Evolutionary conservation across 2,113 vertebrate genomes (phyloP), one percentile per base, ranked within the genome.

Genomic region (Sphaerodactylus townsendi): DNA sequence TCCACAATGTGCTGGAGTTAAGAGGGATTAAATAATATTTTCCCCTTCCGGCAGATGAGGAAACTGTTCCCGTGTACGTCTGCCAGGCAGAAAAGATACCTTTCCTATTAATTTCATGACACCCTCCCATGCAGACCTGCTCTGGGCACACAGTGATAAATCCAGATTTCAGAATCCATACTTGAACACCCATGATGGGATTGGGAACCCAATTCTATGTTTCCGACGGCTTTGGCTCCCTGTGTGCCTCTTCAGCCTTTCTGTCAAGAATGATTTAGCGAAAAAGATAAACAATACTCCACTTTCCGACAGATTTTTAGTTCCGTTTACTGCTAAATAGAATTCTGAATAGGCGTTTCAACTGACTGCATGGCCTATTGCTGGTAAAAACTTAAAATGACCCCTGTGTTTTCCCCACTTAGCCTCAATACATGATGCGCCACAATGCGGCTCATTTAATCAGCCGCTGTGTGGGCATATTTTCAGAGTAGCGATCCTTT

Each of bases 381-480:
- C 6, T 65, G 28, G 15, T 21, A n/a, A 41, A 37, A 62, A 62
- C n/a, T 75, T 5, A 37, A 78, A 78, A n/a, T 41, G 37, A 3
- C 65, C 80, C 21, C 11, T 2, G 73, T 6, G 86, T 0, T 82
- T 89, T 77, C 64, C 70, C 15, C 65, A 23, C 64, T 21, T 56
- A 66, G 64, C 35, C 3, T 84, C n/a, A 56, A 75, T 82, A 69
- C 1, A 28, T 76, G 33, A 66, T 73, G 79, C 0, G 0, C 41
- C 46, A 35, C 68, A 66, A 33, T 11, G 35, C 25, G 78, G 78
- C 35, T 17, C 74, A 85, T 71, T 1, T 0, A 6, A 35, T 7
- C 88, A 90, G 87, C 86, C 89, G 89, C 25, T 87, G 75, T 35
- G 19, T 64, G 44, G 1, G 11, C 76, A 77, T 84, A 88, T 75